These are phyloP conservation scores for Wiebesia pumilae DNA, from an alignment of 1,140 invertebrate genomes.

Conservation along the genomic window DNA sequence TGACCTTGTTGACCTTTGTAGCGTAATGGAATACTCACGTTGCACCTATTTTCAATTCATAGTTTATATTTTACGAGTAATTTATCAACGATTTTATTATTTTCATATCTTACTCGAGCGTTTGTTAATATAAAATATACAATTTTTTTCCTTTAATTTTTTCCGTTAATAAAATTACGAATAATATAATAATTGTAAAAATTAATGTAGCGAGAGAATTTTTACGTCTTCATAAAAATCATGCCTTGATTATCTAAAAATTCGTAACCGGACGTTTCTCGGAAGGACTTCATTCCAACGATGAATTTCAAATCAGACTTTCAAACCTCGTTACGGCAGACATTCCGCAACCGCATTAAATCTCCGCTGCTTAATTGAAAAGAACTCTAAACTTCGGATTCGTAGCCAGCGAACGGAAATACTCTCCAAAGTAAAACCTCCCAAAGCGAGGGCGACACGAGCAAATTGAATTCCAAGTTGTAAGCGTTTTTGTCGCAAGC, in stretches of 20 bases:
- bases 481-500: too few species aligned
- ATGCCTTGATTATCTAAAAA: not conserved
- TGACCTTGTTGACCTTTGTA: conserved; percentile 3
- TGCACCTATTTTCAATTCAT: not conserved
- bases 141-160: not conserved
- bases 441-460: too few species aligned
- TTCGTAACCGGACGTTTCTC: not conserved
- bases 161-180: conserved; percentile 21
- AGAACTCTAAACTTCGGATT: not conserved
- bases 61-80: not conserved
- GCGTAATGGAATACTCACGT: not conserved
- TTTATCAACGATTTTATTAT: conserved; percentile 14
- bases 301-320: not conserved
- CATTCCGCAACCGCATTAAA: not conserved
- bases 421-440: not conserved
- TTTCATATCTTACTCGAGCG: not conserved
- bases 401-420: not conserved
- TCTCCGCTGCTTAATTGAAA: not conserved
- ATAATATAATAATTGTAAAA: not conserved
- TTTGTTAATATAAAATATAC: not conserved
- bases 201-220: conserved; percentile 9
- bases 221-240: not conserved
- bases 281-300: not conserved
- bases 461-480: too few species aligned
- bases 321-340: not conserved